Base-by-base conservation (phyloP, 2,888 invertebrate genomes). In the Spodoptera exigua region DNA sequence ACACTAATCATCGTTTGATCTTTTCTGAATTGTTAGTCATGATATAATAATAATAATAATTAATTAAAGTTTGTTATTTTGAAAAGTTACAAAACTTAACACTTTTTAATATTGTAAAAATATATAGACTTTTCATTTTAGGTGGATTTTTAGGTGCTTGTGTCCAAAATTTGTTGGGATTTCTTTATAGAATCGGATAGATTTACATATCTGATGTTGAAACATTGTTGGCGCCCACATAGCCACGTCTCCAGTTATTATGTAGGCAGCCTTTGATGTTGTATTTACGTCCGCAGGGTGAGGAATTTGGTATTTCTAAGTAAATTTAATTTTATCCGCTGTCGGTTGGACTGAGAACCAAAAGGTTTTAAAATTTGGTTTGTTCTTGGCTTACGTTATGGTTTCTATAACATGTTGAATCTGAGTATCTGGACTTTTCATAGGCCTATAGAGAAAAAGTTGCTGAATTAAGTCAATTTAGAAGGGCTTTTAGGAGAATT, bases 191-290 rank as follows among this genome's bases (percentile, higher is more conserved):
- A 10, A 35, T 12, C 3, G 11, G 3, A 9, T 47, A n/a, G 3
- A 21, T 12, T n/a, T 16, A 21, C 1, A 10, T 21, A 43, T 27
- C 36, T 43, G 16, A 49, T 55, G 12, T 66, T 18, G 12, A 18
- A 35, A 43, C 10, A 61, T 37, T 16, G 13, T 44, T 63, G 63
- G 14, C 43, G 44, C 17, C 32, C 14, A 51, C 37, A 32, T 7
- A 12, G 18, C 16, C 44, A 47, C 46, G 40, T 62, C 18, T 36
- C 47, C 27, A 35, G 17, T 16, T 17, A n/a, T 27, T 44, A 64
- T 45, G 18, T 67, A 48, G 70, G 52, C 41, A 37, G 44, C 52
- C 65, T 67, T 67, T 67, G 65, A 70, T 45, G 52, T 67, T 70
- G 34, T 64, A 64, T 59, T 53, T 48, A 16, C 32, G 47, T 27